These are phyloP conservation scores for Phocoena sinus DNA, from an alignment of 2,113 vertebrate species.

Conservation along the genomic window DNA sequence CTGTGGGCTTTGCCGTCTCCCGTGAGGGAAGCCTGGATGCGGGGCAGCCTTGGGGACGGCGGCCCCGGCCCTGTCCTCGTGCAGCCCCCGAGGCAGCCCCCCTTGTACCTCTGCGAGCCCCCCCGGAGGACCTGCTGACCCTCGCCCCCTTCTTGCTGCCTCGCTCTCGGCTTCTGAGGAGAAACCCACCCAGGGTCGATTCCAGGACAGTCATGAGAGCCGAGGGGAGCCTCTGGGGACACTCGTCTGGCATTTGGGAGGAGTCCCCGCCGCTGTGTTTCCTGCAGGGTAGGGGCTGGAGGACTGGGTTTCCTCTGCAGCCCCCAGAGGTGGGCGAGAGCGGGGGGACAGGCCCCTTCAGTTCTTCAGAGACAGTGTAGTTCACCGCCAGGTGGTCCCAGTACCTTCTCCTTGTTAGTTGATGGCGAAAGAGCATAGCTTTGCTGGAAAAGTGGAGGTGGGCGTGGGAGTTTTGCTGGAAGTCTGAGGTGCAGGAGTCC, in stretches of 20 bases:
- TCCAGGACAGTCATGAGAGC: too few species aligned
- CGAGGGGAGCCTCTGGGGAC: not conserved
- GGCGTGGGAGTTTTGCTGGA: not conserved
- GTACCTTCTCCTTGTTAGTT: not conserved
- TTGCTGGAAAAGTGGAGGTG: not conserved
- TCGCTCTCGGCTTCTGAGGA: not conserved
- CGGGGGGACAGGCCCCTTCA: accelerated
- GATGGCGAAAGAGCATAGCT: too few species aligned
- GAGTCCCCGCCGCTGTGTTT: not conserved
- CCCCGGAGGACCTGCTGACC: not conserved
- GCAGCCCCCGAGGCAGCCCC: not conserved
- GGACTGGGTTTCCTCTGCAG: not conserved
- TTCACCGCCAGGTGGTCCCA: not conserved
- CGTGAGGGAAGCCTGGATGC: not conserved
- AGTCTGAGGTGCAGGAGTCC: not conserved
- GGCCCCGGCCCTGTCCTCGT: not conserved
- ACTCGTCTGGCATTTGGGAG: not conserved
- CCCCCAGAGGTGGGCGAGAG: not conserved
- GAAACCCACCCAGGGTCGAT: too few species aligned
- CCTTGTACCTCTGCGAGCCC: not conserved
- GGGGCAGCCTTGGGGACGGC: not conserved
- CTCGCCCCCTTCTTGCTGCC: not conserved
- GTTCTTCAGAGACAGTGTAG: not conserved
- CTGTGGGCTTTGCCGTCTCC: not conserved
- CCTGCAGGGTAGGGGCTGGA: not conserved